Percentiles rank a stretch among this genome's conserved stretches.
Conservation (phyloP, 2,888 invertebrate species). For the Parasteatoda lunata region DNA sequence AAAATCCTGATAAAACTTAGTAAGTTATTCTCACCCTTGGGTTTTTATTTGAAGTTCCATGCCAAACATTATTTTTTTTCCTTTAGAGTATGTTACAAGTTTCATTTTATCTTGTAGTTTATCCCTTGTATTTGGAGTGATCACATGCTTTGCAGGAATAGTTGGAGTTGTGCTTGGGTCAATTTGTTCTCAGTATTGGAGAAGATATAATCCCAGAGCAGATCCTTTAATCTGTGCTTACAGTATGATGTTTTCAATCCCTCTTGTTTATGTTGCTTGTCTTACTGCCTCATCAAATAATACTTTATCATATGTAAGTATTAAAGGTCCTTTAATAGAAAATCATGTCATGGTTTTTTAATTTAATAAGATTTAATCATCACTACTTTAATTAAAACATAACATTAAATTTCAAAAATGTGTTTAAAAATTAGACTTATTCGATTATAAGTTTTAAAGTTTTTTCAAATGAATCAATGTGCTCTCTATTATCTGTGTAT, state of each 20-base stretch:
- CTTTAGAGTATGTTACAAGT: not conserved
- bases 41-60: not conserved
- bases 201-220: constrained; percentile 77
- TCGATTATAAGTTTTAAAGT: no score
- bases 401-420: no score
- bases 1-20: constrained; percentile 32
- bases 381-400: no score
- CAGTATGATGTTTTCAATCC: constrained; percentile 89
- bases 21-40: constrained; percentile 6
- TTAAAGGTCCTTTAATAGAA: no score
- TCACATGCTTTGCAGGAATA: constrained; percentile 94
- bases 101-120: constrained; percentile 78
- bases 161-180: constrained; percentile 94
- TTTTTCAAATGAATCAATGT: no score
- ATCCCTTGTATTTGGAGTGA: constrained; percentile 91
- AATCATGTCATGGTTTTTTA: no score
- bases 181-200: constrained; percentile 82
- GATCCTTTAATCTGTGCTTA: constrained; percentile 94
- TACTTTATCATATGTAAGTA: constrained; percentile 81
- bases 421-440: no score
- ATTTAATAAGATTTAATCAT: no score
- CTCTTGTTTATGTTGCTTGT: constrained; percentile 88
- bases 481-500: no score
- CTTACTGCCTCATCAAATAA: constrained; percentile 81
- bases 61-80: no score